Base-by-base conservation (phyloP, 2,888 invertebrate species). In the Drosophila falleni region DNA sequence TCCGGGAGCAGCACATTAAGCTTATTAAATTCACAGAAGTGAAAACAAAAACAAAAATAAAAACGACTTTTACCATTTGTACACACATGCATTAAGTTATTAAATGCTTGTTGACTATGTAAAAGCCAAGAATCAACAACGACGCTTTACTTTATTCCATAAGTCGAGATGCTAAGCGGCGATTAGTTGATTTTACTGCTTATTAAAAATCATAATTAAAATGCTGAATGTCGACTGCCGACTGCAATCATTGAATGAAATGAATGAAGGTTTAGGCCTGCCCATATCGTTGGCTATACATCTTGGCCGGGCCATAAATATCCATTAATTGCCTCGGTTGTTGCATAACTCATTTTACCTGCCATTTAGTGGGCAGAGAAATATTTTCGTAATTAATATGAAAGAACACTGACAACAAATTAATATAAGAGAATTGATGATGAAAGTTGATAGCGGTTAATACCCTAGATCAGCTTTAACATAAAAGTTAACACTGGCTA, bases 51-150 rank as follows among this genome's bases (percentile, higher is more conserved):
- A 70, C 51, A 31, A 70, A 53, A 70, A 62, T 53, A 41, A 54
- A 62, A 72, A 51, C 78, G 71, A 76, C 76, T 79, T 75, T 65
- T 49, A 60, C 39, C 72, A 72, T 80, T 80, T 73, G 72, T 62
- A 74, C 84, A 65, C 81, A 73, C 73, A 66, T 71, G 87, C 89
- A 89, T 87, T 85, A 89, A 87, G 84, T 87, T 85, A 87, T 85
- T 85, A 89, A 84, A 80, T 81, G 81, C 47, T 53, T 74, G 54
- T 51, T 55, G 46, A 59, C 74, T 29, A 23, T 44, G 44, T 26
- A 26, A 35, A 53, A 50, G 61, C 62, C 61, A 64, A 42, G 55
- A 59, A 50, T 31, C 49, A 64, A 50, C 71, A 70, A 56, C 33
- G 33, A 31, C 44, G 9, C 42, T 35, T 35, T 62, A 66, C 71